Percentiles rank a stretch among this genome's conserved stretches.
Conservation (phyloP, 2,888 invertebrate genomes). For the Physocephala rufipes region DNA sequence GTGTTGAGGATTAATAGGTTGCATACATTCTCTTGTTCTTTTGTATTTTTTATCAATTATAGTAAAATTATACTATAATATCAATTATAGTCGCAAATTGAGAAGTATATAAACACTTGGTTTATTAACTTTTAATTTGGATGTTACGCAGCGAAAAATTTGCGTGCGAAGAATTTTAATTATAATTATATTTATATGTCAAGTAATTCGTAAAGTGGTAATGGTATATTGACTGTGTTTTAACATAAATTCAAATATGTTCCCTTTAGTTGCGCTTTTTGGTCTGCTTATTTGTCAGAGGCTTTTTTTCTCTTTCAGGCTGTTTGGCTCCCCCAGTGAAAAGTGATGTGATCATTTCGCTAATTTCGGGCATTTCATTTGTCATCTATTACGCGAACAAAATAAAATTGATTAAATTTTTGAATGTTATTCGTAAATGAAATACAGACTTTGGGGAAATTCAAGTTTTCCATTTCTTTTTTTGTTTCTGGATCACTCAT, state of each 20-base stretch:
- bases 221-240: too few species aligned
- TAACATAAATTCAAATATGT: too few species aligned
- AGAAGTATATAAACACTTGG: too few species aligned
- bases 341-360: slow-evolving; percentile 90
- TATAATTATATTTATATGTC: too few species aligned
- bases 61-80: too few species aligned
- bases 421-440: background rate
- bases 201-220: too few species aligned
- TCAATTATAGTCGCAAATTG: too few species aligned
- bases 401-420: background rate
- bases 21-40: background rate
- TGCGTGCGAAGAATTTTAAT: too few species aligned
- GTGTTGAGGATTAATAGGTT: too few species aligned
- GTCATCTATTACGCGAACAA: slow-evolving; percentile 72
- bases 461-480: slow-evolving; percentile 92
- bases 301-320: slow-evolving; percentile 61
- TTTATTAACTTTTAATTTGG: too few species aligned
- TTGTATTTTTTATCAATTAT: background rate
- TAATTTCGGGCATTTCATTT: slow-evolving; percentile 93
- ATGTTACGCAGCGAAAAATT: too few species aligned
- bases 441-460: slow-evolving; percentile 65
- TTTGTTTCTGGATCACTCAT: slow-evolving; percentile 98
- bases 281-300: slow-evolving; percentile 57
- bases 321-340: slow-evolving; percentile 76
- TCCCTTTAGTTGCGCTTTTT: slow-evolving; percentile 62